Evolutionary conservation across 2,113 vertebrate species (phyloP), one percentile per base, ranked within the genome.

Genomic region (Carassius carassius): DNA sequence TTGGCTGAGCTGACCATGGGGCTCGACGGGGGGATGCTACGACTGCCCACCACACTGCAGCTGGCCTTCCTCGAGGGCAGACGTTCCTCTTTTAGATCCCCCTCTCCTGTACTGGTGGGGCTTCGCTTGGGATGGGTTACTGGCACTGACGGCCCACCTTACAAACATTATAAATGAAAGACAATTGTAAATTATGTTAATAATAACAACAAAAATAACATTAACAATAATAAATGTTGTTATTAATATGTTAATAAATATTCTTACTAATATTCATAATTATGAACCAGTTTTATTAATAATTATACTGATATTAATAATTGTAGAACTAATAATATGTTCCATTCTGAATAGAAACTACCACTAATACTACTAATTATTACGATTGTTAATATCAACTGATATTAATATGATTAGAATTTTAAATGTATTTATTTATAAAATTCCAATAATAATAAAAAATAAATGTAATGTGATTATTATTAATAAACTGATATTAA

Each of bases 1-100:
- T 97, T 96, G 89, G 97, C 97, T 3, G 96, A 96, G 95, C 97
- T 97, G 90, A 97, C 97, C 97, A 98, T 97, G 5, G 97, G 97
- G 93, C 97, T 98, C 89, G 97, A 96, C 0, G 97, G 97, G 3
- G 97, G 97, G 79, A 96, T 93, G 88, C 94, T 96, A 19, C 96
- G 94, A 23, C 95, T 94, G 44, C 95, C 94, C n/a, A 93, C 95
- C 0, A 95, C 92, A 0, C 95, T 96, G 91, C 95, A 94, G 83
- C 96, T 96, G 32, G 95, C 92, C 91, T 97, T 97, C 56, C 96
- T 94, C 0, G 96, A 88, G 0, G 96, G 95, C 91, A 97, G 94
- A 4, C 96, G 94, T 19, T 96, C 96, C 89, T 97, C 97, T 85
- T 96, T 95, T 88, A 96, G 93, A 84, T 97, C 96, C 0, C 94